Conservation (phyloP, 2,797 vertebrate species). For the Silurus lanzhouensis region DNA sequence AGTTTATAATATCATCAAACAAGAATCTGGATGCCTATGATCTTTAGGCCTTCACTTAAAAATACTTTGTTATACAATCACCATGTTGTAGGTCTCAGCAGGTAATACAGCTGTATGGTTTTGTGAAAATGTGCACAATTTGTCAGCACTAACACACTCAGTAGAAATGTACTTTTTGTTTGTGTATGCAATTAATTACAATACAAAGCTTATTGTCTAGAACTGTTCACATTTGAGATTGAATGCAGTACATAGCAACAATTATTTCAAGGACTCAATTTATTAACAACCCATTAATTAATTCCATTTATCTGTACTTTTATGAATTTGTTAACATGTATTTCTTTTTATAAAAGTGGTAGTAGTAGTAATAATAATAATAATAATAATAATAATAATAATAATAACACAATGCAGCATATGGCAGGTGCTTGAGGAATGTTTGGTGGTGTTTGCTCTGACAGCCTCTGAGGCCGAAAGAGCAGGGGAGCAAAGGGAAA, state of each 20-base stretch:
- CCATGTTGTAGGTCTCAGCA: no score
- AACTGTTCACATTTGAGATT: neutral
- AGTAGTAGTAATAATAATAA: neutral
- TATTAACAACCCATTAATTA: neutral
- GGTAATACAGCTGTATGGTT: neutral
- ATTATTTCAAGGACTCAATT: neutral
- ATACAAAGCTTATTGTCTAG: neutral
- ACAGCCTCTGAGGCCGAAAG: slow-evolving; percentile 50
- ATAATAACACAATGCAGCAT: neutral
- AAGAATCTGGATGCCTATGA: no score
- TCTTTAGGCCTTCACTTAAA: neutral
- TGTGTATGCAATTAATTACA: no score
- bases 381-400: neutral
- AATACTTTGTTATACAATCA: neutral
- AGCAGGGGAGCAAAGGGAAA: slow-evolving; percentile 38
- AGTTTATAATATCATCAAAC: no score
- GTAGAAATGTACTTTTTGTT: neutral
- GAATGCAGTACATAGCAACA: neutral
- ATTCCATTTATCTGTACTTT: neutral
- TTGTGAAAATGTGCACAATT: neutral
- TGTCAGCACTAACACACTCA: neutral
- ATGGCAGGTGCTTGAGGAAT: neutral
- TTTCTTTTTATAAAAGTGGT: neutral
- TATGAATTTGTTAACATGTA: neutral
- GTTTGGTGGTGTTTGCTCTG: slow-evolving; percentile 9